Conservation (phyloP, 2,888 invertebrate species). For the Lydus trimaculatus region DNA sequence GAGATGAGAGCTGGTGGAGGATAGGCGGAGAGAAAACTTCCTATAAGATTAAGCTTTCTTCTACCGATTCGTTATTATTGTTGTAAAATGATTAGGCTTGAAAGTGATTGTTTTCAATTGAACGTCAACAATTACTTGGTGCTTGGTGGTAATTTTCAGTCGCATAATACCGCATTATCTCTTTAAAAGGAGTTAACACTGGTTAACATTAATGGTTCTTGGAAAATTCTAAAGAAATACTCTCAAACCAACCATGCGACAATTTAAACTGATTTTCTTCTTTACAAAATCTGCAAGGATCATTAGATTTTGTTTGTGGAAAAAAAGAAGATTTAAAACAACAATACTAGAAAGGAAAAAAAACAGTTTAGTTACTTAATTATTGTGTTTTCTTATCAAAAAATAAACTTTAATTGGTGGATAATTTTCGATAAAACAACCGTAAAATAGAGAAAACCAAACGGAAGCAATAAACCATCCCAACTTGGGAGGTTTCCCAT, state of each 20-base stretch:
- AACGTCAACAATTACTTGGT: background rate
- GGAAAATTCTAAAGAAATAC: conserved; percentile 1
- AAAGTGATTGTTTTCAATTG: conserved; percentile 2
- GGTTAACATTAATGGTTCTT: conserved; percentile 3
- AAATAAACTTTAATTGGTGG: conserved; percentile 3
- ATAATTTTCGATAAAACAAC: background rate
- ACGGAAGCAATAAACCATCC: conserved; percentile 2
- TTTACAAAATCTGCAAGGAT: background rate
- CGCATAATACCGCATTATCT: conserved; percentile 2
- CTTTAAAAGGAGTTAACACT: conserved; percentile 9
- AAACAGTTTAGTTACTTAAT: too few relatives aligned
- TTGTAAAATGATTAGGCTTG: background rate
- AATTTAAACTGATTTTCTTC: background rate
- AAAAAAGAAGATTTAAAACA: background rate
- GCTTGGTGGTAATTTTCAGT: background rate
- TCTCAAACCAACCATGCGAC: background rate
- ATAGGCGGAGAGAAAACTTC: background rate
- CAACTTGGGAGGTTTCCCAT: background rate
- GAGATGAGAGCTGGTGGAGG: background rate
- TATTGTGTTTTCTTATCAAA: background rate
- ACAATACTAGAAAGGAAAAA: background rate
- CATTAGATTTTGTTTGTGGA: background rate
- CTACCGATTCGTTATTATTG: background rate
- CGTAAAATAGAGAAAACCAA: background rate
- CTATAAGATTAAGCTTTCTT: background rate